Evolutionary conservation across 2,888 invertebrate species (phyloP).

Genomic region (Tiphia femorata): DNA sequence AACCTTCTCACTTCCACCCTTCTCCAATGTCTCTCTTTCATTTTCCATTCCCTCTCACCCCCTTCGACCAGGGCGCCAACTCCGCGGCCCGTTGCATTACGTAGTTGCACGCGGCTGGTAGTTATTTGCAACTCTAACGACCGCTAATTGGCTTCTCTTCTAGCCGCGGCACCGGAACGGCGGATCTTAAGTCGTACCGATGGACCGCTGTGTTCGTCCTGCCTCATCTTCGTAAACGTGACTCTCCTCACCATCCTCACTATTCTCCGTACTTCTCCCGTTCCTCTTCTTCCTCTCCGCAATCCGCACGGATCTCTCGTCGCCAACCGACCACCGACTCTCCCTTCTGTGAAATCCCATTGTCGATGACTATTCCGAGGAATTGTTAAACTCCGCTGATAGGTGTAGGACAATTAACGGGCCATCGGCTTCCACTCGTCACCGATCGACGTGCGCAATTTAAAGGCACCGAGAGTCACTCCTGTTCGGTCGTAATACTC

Average conservation of each 20-base stretch:
- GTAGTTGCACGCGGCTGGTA: constrained; percentile 41
- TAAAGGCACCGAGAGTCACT: too few relatives aligned
- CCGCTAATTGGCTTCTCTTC: constrained; percentile 52
- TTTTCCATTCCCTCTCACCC: constrained; percentile 19
- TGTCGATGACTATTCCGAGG: background rate
- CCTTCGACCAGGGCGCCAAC: constrained; percentile 33
- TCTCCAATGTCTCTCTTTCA: constrained; percentile 21
- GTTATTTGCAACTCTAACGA: constrained; percentile 61
- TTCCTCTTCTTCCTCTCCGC: background rate
- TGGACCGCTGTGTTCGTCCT: background rate
- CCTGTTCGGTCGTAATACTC: too few relatives aligned
- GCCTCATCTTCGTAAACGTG: too few relatives aligned
- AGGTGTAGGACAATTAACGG: too few relatives aligned
- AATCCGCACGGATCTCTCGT: background rate
- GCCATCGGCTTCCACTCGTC: too few relatives aligned
- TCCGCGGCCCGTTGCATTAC: constrained; percentile 47
- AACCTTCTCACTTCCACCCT: background rate
- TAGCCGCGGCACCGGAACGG: constrained; percentile 11
- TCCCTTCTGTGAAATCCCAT: constrained; percentile 3
- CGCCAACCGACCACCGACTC: background rate
- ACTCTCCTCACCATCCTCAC: background rate
- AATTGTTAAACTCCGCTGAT: background rate
- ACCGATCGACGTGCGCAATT: too few relatives aligned
- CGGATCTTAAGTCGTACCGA: constrained; percentile 8
- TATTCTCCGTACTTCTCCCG: background rate